These are phyloP conservation scores for Perizoma affinitatum DNA, from an alignment of 2,888 invertebrate genomes.

Conservation along the genomic window DNA sequence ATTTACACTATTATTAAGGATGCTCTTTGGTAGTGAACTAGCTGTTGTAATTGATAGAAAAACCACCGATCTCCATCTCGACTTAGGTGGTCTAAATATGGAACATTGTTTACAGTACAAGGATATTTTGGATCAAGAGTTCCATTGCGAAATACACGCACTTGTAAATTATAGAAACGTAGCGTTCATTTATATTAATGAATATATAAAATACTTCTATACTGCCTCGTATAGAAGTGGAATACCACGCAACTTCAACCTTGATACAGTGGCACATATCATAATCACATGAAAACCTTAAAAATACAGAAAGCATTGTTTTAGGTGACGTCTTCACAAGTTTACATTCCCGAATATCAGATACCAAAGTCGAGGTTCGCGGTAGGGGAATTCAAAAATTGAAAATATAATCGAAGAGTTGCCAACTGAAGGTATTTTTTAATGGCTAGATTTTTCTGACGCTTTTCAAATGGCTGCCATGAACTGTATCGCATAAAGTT, in stretches of 20 bases:
- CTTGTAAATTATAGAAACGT: slow-evolving; percentile 6
- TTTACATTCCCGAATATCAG: slow-evolving; percentile 49
- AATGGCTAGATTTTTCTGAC: background rate
- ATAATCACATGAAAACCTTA: slow-evolving; percentile 35
- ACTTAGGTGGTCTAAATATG: background rate
- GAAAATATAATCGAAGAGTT: slow-evolving; percentile 57
- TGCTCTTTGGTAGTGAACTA: background rate
- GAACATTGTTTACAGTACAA: slow-evolving; percentile 29
- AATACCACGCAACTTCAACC: slow-evolving; percentile 10
- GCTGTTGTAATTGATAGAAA: background rate
- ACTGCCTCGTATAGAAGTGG: too few species aligned
- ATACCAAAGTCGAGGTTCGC: slow-evolving; percentile 46
- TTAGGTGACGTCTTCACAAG: slow-evolving; percentile 44
- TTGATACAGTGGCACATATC: slow-evolving; percentile 33
- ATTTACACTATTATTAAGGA: too few species aligned
- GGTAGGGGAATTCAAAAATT: slow-evolving; percentile 64
- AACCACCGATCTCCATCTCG: background rate
- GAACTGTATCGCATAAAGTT: too few species aligned
- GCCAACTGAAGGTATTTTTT: background rate
- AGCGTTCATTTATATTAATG: background rate
- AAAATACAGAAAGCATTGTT: slow-evolving; percentile 46
- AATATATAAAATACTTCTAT: background rate
- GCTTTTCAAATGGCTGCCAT: background rate
- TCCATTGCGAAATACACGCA: slow-evolving; percentile 51
- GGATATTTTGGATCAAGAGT: slow-evolving; percentile 36